A percentile compares a stretch with the other conserved stretches of the same genome.
Evolutionary conservation across 2,888 invertebrate species (phyloP).

Genomic region (Pycnomerus fuliginosus): DNA sequence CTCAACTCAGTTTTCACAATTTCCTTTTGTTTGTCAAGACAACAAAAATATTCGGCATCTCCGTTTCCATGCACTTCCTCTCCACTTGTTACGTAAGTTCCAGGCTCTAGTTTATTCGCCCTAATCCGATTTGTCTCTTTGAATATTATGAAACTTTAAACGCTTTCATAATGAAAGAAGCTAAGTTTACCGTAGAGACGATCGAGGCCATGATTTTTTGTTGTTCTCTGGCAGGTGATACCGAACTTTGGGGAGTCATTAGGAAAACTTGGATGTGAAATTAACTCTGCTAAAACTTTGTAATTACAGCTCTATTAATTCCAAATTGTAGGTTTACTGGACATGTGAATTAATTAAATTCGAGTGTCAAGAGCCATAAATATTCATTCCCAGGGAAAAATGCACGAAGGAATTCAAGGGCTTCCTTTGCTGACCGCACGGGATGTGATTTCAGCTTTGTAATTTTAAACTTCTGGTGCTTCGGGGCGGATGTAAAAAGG

Average conservation of each 20-base stretch:
- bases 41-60: too few relatives aligned
- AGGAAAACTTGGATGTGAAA: slow-evolving; percentile 3
- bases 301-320: slow-evolving; percentile 5
- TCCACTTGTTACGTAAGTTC: too few relatives aligned
- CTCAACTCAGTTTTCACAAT: too few relatives aligned
- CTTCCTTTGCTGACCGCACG: slow-evolving; percentile 2
- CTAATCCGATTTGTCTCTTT: too few relatives aligned
- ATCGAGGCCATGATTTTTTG: slow-evolving; percentile 8
- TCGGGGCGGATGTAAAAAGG: neutral
- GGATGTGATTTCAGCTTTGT: slow-evolving; percentile 3
- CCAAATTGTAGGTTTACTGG: neutral
- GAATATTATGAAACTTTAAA: too few relatives aligned
- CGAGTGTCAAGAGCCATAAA: neutral
- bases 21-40: too few relatives aligned
- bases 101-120: too few relatives aligned
- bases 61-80: too few relatives aligned
- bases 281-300: neutral
- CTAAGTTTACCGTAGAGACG: too few relatives aligned
- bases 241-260: too few relatives aligned
- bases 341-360: slow-evolving; percentile 2
- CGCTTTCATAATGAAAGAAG: too few relatives aligned
- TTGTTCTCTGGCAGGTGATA: slow-evolving; percentile 6
- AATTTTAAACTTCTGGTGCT: neutral
- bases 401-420: slow-evolving; percentile 7
- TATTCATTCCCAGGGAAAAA: neutral